Evolutionary conservation across 2,888 invertebrate species (phyloP).

Genomic region (Stenodera caucasica): DNA sequence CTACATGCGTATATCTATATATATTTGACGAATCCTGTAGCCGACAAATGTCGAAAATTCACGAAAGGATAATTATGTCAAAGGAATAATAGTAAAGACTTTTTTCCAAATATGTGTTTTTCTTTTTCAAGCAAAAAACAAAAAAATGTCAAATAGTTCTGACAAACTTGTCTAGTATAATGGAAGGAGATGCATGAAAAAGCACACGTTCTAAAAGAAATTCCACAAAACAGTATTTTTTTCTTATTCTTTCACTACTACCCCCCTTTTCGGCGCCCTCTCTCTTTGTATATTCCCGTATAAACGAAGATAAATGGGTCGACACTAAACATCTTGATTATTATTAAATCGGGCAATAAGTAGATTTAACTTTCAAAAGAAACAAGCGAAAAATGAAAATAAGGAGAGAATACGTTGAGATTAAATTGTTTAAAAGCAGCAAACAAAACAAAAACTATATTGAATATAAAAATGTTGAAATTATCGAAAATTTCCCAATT

Average conservation of each 20-base stretch:
- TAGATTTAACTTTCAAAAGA: slow-evolving; percentile 20
- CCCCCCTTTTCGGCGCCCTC: neutral
- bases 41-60: slow-evolving; percentile 30
- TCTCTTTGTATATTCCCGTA: slow-evolving; percentile 12
- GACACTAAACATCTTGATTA: slow-evolving; percentile 28
- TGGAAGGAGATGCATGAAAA: neutral
- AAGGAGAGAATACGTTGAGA: neutral
- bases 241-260: neutral
- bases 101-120: slow-evolving; percentile 14
- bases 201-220: neutral
- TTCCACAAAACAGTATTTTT: neutral
- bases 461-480: neutral
- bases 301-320: slow-evolving; percentile 37
- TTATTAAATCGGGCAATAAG: slow-evolving; percentile 38
- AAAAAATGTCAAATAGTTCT: neutral
- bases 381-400: neutral
- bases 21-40: slow-evolving; percentile 38
- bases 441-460: neutral
- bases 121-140: neutral
- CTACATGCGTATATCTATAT: neutral
- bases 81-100: slow-evolving; percentile 10
- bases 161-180: neutral
- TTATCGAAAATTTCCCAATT: neutral
- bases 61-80: slow-evolving; percentile 37
- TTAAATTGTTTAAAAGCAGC: neutral